phyloP scores from a whole-genome alignment of 2,113 vertebrate genomes.

The Eclectus roratus region DNA sequence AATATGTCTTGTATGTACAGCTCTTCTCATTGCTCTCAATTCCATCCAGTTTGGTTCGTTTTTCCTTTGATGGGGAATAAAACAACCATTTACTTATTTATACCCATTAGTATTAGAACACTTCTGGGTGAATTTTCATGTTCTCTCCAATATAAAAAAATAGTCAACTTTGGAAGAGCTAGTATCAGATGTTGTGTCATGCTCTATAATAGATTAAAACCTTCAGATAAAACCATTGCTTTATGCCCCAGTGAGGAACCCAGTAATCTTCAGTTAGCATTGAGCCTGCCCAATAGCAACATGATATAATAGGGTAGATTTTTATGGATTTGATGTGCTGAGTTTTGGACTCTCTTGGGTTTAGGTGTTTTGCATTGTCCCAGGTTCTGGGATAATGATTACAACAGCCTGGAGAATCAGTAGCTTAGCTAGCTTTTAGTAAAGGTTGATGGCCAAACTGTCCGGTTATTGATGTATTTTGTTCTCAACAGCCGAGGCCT shows the following conservation, averaged over 20 bases:
- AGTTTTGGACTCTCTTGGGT: neutral
- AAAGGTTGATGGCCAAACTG: neutral
- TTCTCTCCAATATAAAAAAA: neutral
- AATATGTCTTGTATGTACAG: neutral
- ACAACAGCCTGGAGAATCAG: neutral
- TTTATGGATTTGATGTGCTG: neutral
- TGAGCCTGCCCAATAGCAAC: neutral
- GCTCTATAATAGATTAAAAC: neutral
- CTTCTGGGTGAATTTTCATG: neutral
- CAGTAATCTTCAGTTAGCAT: neutral
- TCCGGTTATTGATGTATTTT: neutral
- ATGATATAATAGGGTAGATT: neutral
- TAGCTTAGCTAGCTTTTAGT: neutral
- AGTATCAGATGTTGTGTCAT: neutral
- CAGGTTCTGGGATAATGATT: neutral
- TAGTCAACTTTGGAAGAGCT: neutral
- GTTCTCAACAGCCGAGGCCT: constrained; percentile 68
- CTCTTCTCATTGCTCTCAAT: neutral
- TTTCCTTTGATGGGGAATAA: neutral
- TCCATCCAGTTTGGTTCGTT: neutral
- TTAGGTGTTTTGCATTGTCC: neutral
- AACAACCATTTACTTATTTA: neutral
- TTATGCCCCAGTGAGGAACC: neutral
- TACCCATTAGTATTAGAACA: neutral
- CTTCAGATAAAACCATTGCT: neutral